A percentile compares a stretch with the other conserved stretches of the same genome.
phyloP scores from a whole-genome alignment of 2,797 vertebrate genomes.

The Cryptoprocta ferox region DNA sequence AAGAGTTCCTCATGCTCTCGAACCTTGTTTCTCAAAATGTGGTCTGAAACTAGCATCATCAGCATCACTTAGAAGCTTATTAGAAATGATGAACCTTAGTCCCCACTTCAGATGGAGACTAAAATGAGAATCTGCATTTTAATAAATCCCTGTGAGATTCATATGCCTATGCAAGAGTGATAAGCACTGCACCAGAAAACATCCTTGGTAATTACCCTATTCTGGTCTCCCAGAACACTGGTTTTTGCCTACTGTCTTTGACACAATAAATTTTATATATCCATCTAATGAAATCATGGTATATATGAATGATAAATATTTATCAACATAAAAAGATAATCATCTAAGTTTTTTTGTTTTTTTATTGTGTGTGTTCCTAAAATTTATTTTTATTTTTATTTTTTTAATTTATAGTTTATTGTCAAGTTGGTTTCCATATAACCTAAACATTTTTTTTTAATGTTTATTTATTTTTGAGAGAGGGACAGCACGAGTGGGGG shows the following conservation, averaged over 20 bases:
- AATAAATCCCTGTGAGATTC: background rate
- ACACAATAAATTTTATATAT: conserved; percentile 3
- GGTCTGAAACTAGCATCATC: background rate
- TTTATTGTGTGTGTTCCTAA: too few relatives aligned
- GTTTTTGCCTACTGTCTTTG: background rate
- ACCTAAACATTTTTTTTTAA: too few relatives aligned
- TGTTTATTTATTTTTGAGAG: too few relatives aligned
- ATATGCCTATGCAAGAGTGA: background rate
- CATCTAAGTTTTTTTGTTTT: background rate
- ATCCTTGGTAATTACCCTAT: background rate
- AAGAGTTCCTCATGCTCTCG: background rate
- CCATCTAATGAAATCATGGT: background rate
- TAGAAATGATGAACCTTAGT: background rate
- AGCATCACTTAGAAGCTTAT: background rate
- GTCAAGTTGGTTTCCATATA: too few relatives aligned
- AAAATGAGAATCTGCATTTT: conserved; percentile 11
- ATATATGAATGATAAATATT: background rate
- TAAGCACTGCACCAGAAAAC: background rate
- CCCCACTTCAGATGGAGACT: background rate
- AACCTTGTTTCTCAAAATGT: background rate
- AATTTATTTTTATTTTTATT: too few relatives aligned
- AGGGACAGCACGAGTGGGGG: too few relatives aligned
- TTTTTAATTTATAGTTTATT: too few relatives aligned
- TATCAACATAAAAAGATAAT: background rate
- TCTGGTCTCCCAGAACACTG: background rate